Evolutionary conservation across 2,888 invertebrate genomes (phyloP).

Genomic region (Leucoma salicis): DNA sequence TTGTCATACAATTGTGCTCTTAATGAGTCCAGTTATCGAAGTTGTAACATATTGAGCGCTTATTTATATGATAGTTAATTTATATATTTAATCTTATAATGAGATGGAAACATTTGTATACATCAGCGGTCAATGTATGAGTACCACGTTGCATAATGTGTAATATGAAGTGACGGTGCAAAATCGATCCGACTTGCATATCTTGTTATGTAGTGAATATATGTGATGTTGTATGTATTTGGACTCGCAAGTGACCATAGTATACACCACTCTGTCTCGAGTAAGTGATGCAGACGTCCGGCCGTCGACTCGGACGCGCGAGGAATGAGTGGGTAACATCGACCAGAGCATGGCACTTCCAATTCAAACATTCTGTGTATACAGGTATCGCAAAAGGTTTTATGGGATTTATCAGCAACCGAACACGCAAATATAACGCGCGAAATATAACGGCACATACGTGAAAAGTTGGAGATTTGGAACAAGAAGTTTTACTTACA

Average conservation of each 20-base stretch:
- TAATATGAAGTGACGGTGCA: conserved; percentile 84
- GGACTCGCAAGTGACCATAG: conserved; percentile 64
- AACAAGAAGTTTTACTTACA: conserved; percentile 82
- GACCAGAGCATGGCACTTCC: conserved; percentile 82
- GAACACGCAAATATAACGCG: conserved; percentile 78
- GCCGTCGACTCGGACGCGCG: conserved; percentile 31
- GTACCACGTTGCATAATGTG: conserved; percentile 48
- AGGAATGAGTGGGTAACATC: conserved; percentile 65
- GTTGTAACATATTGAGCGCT: conserved; percentile 70
- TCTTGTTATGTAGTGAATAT: conserved; percentile 51
- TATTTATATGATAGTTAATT: neutral
- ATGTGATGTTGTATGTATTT: conserved; percentile 57
- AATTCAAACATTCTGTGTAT: conserved; percentile 67
- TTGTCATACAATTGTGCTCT: conserved; percentile 26
- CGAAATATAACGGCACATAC: conserved; percentile 74
- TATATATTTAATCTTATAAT: conserved; percentile 8
- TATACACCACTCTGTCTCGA: conserved; percentile 59
- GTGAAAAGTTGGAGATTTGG: conserved; percentile 81
- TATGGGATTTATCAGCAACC: conserved; percentile 69
- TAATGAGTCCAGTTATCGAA: conserved; percentile 57
- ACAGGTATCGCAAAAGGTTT: conserved; percentile 69
- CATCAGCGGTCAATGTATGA: conserved; percentile 36
- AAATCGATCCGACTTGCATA: conserved; percentile 82
- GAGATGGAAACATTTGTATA: conserved; percentile 38
- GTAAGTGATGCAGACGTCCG: conserved; percentile 46